A percentile compares a stretch with the other conserved stretches of the same genome.
These are phyloP conservation scores for Hydroisotoma schaefferi DNA, from an alignment of 2,888 invertebrate genomes.

Conservation along the genomic window DNA sequence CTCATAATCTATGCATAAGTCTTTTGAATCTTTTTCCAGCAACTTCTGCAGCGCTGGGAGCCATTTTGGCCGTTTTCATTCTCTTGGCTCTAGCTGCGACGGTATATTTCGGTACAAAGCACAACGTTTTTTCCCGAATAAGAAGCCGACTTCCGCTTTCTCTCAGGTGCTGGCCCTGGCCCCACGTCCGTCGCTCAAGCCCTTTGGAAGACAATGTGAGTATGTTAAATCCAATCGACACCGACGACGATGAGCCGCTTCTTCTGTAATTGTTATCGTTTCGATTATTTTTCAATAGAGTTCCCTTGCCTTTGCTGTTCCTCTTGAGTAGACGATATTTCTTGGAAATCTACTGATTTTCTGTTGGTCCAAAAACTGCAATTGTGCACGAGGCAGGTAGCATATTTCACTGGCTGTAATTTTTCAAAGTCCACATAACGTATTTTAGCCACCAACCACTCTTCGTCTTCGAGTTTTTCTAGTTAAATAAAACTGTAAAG, in stretches of 20 bases:
- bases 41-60: constrained; percentile 26
- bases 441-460: no score
- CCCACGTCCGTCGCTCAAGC: constrained; percentile 11
- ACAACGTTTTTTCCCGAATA: constrained; percentile 22
- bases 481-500: no score
- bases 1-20: no score
- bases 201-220: constrained; percentile 33
- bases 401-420: no score
- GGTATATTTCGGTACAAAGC: constrained; percentile 31
- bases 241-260: constrained; percentile 25
- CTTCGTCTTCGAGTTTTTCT: no score
- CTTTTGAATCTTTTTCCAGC: no score
- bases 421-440: no score
- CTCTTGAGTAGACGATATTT: constrained; percentile 7
- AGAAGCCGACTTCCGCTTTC: constrained; percentile 22
- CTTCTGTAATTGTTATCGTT: background rate
- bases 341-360: no score
- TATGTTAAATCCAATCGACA: constrained; percentile 27
- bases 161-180: constrained; percentile 31
- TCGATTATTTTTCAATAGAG: constrained; percentile 10
- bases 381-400: no score
- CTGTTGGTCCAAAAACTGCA: no score
- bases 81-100: constrained; percentile 25
- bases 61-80: constrained; percentile 20
- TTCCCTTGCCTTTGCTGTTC: constrained; percentile 12